phyloP scores from a whole-genome alignment of 92 coral and sea anemone species.

The Muricea muricata region DNA sequence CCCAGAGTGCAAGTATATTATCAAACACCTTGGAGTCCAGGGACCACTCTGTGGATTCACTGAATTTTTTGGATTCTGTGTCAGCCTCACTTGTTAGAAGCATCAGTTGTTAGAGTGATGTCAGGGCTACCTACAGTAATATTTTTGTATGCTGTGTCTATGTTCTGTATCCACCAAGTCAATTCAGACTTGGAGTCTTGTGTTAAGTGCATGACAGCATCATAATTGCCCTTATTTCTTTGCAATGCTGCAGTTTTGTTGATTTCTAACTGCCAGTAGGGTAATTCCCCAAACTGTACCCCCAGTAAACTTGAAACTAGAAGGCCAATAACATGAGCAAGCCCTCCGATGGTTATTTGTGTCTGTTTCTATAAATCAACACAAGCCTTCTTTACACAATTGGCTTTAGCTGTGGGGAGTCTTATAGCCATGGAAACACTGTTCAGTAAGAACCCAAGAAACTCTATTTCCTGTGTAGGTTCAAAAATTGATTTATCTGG shows the following conservation, averaged over 20 bases:
- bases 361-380: not conserved
- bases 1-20: too few relatives aligned
- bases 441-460: not conserved
- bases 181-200: not conserved
- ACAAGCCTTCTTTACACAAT: slow-evolving; percentile 18
- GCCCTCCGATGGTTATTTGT: slow-evolving; percentile 31
- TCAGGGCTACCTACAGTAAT: not conserved
- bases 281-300: slow-evolving; percentile 22
- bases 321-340: slow-evolving; percentile 39
- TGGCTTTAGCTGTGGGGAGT: not conserved
- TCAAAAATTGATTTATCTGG: not conserved
- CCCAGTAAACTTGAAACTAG: slow-evolving; percentile 40
- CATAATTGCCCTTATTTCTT: not conserved
- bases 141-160: not conserved
- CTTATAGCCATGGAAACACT: not conserved
- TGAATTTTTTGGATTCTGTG: slow-evolving; percentile 21
- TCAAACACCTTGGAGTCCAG: too few relatives aligned
- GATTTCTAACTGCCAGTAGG: slow-evolving; percentile 9
- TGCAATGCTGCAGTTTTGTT: slow-evolving; percentile 11
- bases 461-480: not conserved
- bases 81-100: slow-evolving; percentile 18
- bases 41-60: slow-evolving; percentile 50
- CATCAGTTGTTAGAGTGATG: not conserved
- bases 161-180: not conserved
- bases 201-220: not conserved